Evolutionary conservation across 35 echinoderm and acorn worm species (phyloP).

Genomic region (Stichopus chloronotus): DNA sequence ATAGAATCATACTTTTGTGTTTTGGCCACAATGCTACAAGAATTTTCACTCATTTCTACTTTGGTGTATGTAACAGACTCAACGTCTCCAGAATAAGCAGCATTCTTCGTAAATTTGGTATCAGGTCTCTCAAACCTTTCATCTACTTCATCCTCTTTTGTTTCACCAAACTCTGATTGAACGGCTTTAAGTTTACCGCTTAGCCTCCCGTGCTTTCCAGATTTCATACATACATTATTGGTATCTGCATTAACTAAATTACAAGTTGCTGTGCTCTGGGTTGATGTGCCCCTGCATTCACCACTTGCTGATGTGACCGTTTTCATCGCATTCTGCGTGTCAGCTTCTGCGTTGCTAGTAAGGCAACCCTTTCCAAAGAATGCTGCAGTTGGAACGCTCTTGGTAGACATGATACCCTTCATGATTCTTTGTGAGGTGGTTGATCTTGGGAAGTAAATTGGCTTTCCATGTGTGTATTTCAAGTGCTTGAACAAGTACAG

Average conservation of each 20-base stretch:
- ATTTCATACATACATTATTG: neutral
- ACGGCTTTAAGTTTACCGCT: neutral
- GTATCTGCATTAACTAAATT: neutral
- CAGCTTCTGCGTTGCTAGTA: neutral
- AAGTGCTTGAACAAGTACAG: conserved; percentile 51
- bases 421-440: neutral
- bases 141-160: neutral
- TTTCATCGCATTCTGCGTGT: neutral
- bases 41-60: neutral
- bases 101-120: neutral
- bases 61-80: neutral
- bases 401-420: conserved; percentile 1
- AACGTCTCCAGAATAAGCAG: neutral
- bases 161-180: neutral
- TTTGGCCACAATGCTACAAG: neutral
- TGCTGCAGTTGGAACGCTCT: neutral
- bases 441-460: conserved; percentile 46
- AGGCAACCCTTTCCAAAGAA: neutral
- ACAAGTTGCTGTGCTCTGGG: neutral
- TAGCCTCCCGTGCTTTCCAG: neutral
- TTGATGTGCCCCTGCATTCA: neutral
- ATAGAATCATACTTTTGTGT: neutral
- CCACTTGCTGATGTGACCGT: too few relatives aligned
- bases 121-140: neutral
- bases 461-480: conserved; percentile 34